These are phyloP conservation scores for Sycophila texana DNA, from an alignment of 2,888 invertebrate genomes.

Conservation along the genomic window DNA sequence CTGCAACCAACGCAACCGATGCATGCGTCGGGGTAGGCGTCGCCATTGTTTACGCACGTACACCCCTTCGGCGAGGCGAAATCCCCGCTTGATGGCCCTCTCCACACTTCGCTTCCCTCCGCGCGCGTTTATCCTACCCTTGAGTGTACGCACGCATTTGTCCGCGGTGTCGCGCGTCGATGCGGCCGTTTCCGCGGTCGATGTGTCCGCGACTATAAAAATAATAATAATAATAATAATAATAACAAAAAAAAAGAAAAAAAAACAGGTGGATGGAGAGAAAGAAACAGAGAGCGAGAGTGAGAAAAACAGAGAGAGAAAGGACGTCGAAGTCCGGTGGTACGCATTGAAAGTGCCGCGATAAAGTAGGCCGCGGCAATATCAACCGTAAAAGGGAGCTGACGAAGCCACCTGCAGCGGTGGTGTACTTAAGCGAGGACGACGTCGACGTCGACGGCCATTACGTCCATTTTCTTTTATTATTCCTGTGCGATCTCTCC, in stretches of 20 bases:
- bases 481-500: constrained; percentile 35
- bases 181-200: constrained; percentile 16
- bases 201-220: constrained; percentile 54
- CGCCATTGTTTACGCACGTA: constrained; percentile 6
- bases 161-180: background rate
- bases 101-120: background rate
- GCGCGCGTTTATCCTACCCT: constrained; percentile 24
- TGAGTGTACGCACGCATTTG: constrained; percentile 33
- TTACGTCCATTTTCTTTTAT: constrained; percentile 53
- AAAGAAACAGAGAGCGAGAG: background rate
- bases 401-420: constrained; percentile 31
- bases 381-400: constrained; percentile 54
- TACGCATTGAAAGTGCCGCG: constrained; percentile 58
- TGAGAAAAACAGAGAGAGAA: background rate
- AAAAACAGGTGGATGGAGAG: background rate
- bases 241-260: constrained; percentile 43
- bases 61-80: constrained; percentile 17
- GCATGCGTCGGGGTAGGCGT: background rate
- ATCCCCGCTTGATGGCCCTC: background rate
- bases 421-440: constrained; percentile 36
- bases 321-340: background rate
- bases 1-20: too few relatives aligned
- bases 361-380: constrained; percentile 59
- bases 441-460: constrained; percentile 45
- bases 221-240: constrained; percentile 59